phyloP scores from a whole-genome alignment of 2,113 vertebrate genomes.

The Sinocyclocheilus anshuiensis region DNA sequence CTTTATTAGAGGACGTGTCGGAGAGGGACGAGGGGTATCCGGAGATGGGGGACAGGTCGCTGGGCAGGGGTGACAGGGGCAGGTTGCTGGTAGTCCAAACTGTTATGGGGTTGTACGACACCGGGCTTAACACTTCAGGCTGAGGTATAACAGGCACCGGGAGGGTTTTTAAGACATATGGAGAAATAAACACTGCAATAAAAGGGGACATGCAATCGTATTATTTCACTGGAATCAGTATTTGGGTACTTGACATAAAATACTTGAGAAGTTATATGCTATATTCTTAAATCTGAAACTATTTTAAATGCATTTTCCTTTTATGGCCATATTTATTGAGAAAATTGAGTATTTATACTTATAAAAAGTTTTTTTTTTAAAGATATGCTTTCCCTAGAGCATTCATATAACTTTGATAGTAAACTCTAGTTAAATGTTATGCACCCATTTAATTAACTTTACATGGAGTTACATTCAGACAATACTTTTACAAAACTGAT shows the following conservation, averaged over 20 bases:
- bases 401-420: no score
- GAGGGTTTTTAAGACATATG: slow-evolving; percentile 91
- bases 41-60: slow-evolving; percentile 91
- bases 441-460: not conserved
- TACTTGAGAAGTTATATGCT: no score
- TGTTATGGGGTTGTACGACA: slow-evolving; percentile 94
- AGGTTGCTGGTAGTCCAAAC: slow-evolving; percentile 92
- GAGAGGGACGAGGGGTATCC: slow-evolving; percentile 95
- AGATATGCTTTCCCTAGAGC: no score
- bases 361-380: no score
- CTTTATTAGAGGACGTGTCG: slow-evolving; percentile 89
- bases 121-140: slow-evolving; percentile 92
- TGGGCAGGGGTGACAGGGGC: slow-evolving; percentile 86
- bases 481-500: not conserved
- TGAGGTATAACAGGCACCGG: slow-evolving; percentile 92
- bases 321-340: not conserved
- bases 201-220: not conserved
- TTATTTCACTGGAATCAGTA: not conserved
- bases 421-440: no score
- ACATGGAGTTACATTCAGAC: not conserved
- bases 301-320: not conserved
- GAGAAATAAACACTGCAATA: slow-evolving; percentile 89
- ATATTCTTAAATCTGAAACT: no score
- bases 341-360: not conserved
- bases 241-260: not conserved